phyloP scores from a whole-genome alignment of 2,797 vertebrate species.

The Chloroceryle inda region DNA sequence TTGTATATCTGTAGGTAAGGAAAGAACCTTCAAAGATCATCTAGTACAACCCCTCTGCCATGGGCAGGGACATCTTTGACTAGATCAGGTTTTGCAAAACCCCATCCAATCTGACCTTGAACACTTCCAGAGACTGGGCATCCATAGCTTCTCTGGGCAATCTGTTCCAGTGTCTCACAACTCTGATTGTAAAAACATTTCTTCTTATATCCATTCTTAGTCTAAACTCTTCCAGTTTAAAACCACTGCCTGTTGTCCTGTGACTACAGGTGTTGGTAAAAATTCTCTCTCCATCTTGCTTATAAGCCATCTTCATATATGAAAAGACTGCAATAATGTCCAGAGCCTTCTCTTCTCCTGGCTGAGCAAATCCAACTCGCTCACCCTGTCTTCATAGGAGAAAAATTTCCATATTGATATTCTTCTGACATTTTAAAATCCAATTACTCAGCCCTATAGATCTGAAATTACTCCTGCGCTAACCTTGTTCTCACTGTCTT shows the following conservation, averaged over 20 bases:
- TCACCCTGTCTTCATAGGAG: not conserved
- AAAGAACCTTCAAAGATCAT: not conserved
- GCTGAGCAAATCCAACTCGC: not conserved
- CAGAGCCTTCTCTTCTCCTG: not conserved
- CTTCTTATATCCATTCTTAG: not conserved
- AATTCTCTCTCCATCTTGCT: not conserved
- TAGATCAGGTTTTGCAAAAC: not conserved
- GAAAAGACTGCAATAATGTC: not conserved
- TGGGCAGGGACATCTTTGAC: not conserved
- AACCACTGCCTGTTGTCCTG: not conserved
- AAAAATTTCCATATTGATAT: not conserved
- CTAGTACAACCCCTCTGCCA: fast-evolving
- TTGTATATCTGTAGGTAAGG: not conserved
- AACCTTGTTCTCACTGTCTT: not conserved
- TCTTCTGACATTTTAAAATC: not conserved
- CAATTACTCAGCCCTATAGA: not conserved
- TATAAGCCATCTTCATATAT: not conserved
- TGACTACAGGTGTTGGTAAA: not conserved
- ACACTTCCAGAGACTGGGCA: too few species aligned
- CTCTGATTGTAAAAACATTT: too few species aligned
- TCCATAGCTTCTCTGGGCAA: too few species aligned
- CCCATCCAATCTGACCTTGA: too few species aligned
- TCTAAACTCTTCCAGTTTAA: not conserved
- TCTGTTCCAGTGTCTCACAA: too few species aligned
- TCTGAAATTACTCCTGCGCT: not conserved